These are phyloP conservation scores for Palloptera scutellata DNA, from an alignment of 2,888 invertebrate species.

Conservation along the genomic window DNA sequence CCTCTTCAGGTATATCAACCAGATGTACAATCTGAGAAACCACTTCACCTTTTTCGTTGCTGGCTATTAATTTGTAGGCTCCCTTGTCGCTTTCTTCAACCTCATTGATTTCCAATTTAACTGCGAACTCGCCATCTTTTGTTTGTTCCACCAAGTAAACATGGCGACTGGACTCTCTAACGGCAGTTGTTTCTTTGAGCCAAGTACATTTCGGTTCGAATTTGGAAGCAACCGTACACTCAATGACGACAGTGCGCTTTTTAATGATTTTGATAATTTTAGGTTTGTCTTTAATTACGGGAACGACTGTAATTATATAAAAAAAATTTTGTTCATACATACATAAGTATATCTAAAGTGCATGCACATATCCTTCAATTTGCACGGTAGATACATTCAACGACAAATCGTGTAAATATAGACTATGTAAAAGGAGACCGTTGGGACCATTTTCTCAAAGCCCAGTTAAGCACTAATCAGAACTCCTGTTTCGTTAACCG, in stretches of 20 bases:
- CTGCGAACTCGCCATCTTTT: conserved; percentile 83
- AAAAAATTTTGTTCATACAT: conserved; percentile 7
- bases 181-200: conserved; percentile 86
- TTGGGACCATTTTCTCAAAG: too few species aligned
- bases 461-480: too few species aligned
- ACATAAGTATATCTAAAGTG: background rate
- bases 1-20: conserved; percentile 80
- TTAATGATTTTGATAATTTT: conserved; percentile 90
- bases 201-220: conserved; percentile 93
- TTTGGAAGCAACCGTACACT: conserved; percentile 92
- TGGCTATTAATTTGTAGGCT: conserved; percentile 87
- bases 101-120: conserved; percentile 89
- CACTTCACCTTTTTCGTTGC: conserved; percentile 92
- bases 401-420: background rate
- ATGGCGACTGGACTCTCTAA: conserved; percentile 70
- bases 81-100: conserved; percentile 84
- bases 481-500: too few species aligned
- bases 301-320: conserved; percentile 73
- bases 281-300: conserved; percentile 92
- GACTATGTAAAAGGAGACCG: background rate
- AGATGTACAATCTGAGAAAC: conserved; percentile 88
- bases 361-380: background rate
- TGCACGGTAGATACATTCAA: background rate
- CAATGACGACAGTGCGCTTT: conserved; percentile 91
- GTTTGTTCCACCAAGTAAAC: conserved; percentile 59